A percentile compares a stretch with the other conserved stretches of the same genome.
phyloP scores from a whole-genome alignment of 1,140 invertebrate species.

The Drosophila asahinai region DNA sequence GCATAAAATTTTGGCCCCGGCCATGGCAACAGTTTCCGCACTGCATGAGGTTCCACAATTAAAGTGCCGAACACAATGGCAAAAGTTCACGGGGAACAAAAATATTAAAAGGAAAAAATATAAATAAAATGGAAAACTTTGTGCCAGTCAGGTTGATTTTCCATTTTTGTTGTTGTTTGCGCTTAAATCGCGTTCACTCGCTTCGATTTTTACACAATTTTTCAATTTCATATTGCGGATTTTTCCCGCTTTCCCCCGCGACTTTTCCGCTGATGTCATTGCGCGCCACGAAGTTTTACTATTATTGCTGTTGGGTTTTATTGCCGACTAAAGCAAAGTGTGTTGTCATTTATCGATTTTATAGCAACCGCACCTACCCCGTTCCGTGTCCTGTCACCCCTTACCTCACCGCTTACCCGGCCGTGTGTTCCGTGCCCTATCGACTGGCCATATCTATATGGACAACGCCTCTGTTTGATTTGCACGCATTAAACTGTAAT shows the following conservation, averaged over 20 bases:
- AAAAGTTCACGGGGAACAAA: conserved; percentile 8
- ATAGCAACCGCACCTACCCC: conserved; percentile 57
- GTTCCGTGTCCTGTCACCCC: neutral
- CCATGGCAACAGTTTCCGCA: conserved; percentile 32
- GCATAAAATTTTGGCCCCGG: conserved; percentile 59
- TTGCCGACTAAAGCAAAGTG: conserved; percentile 69
- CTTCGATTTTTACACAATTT: conserved; percentile 38
- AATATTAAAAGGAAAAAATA: neutral
- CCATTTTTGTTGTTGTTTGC: conserved; percentile 6
- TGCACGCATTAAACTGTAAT: conserved; percentile 76
- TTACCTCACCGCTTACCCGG: conserved; percentile 9
- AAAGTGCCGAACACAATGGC: conserved; percentile 27
- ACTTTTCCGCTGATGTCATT: conserved; percentile 76
- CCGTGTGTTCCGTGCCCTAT: conserved; percentile 28
- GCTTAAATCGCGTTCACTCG: conserved; percentile 12
- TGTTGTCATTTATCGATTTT: conserved; percentile 82
- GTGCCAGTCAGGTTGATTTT: conserved; percentile 25
- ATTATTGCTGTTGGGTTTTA: conserved; percentile 71
- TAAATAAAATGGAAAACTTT: conserved; percentile 26
- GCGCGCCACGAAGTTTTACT: conserved; percentile 66
- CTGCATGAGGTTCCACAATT: conserved; percentile 42
- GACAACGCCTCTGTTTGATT: conserved; percentile 70
- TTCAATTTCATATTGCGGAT: conserved; percentile 34
- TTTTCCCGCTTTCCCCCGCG: neutral
- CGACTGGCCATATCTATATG: conserved; percentile 57